These are phyloP conservation scores for Eutolmus rufibarbis DNA, from an alignment of 2,888 invertebrate genomes.

Conservation along the genomic window DNA sequence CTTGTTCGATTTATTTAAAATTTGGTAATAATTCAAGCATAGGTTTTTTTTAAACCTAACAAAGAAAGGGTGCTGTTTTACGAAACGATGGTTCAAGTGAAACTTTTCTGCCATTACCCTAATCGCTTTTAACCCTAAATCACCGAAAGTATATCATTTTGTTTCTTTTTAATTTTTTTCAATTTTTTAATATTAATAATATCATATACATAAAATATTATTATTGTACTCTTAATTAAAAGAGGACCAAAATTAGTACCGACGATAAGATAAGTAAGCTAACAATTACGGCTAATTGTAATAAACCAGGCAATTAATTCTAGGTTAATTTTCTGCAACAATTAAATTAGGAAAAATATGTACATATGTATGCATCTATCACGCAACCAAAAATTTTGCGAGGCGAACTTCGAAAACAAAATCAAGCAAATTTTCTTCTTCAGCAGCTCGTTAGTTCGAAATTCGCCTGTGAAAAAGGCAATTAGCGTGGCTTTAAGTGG, in stretches of 20 bases:
- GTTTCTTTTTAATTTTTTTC: too few species aligned
- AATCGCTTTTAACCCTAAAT: too few species aligned
- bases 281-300: background rate
- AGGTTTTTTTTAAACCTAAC: too few species aligned
- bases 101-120: too few species aligned
- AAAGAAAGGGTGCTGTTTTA: too few species aligned
- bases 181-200: too few species aligned
- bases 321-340: background rate
- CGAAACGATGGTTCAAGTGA: too few species aligned
- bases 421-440: background rate
- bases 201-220: too few species aligned
- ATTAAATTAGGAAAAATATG: background rate
- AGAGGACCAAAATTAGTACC: background rate
- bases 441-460: background rate
- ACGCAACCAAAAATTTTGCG: background rate
- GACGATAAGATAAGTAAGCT: background rate
- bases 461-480: background rate
- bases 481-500: background rate
- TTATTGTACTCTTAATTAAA: too few species aligned
- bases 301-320: background rate
- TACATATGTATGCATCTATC: background rate
- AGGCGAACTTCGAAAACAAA: background rate
- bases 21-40: too few species aligned
- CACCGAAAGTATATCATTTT: too few species aligned
- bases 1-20: too few species aligned